Evolutionary conservation across 2,113 vertebrate genomes (phyloP).

Genomic region (Echinops telfairi): DNA sequence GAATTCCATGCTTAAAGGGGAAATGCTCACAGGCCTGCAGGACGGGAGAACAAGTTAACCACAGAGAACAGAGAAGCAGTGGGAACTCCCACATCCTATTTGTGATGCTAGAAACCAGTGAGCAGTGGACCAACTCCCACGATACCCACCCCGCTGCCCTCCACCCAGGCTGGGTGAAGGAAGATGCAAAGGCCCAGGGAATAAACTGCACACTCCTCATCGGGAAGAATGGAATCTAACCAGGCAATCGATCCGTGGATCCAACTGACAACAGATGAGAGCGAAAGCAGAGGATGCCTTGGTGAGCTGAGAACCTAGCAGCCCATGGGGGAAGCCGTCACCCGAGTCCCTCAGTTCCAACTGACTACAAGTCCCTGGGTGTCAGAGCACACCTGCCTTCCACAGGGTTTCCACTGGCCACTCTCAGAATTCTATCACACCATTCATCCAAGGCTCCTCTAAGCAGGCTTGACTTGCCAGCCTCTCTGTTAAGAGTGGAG

Average conservation of each 20-base stretch:
- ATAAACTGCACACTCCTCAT: neutral
- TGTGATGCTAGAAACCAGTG: neutral
- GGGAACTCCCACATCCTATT: neutral
- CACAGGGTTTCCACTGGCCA: neutral
- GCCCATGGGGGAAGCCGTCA: neutral
- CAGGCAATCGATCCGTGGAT: neutral
- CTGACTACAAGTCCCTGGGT: neutral
- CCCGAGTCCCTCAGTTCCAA: neutral
- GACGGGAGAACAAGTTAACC: conserved; percentile 8
- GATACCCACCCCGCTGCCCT: too few relatives aligned
- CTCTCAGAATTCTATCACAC: neutral
- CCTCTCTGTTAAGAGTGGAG: neutral
- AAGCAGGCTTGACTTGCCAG: neutral
- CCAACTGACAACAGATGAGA: neutral
- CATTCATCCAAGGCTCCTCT: neutral
- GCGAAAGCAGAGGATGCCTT: neutral
- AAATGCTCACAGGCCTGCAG: conserved; percentile 56
- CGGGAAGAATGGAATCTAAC: neutral
- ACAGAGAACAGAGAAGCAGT: neutral
- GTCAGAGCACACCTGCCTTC: neutral
- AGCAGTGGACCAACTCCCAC: neutral
- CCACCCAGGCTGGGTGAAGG: neutral
- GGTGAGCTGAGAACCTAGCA: neutral
- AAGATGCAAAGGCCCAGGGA: neutral
- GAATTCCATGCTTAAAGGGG: conserved; percentile 66